phyloP scores from a whole-genome alignment of 2,113 vertebrate species.

The Galeopterus variegatus region DNA sequence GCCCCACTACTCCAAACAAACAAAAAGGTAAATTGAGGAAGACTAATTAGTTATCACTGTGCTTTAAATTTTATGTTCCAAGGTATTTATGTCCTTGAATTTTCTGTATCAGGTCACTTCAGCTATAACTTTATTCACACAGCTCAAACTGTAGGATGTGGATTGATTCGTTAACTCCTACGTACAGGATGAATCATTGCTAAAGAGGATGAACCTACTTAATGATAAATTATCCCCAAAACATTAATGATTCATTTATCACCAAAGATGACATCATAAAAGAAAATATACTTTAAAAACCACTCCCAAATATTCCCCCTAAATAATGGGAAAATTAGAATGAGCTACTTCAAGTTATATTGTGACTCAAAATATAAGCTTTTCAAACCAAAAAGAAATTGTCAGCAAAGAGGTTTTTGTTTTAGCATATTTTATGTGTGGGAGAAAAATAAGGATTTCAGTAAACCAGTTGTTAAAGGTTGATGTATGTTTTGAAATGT shows the following conservation, averaged over 20 bases:
- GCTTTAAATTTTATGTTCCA: slow-evolving; percentile 35
- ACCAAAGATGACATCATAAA: slow-evolving; percentile 45
- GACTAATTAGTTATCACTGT: background rate
- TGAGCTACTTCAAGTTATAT: slow-evolving; percentile 7
- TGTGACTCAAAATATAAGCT: background rate
- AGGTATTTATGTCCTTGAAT: slow-evolving; percentile 6
- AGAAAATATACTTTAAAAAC: background rate
- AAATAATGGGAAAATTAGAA: slow-evolving; percentile 25
- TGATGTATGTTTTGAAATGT: slow-evolving; percentile 15
- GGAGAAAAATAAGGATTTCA: slow-evolving; percentile 48
- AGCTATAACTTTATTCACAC: background rate
- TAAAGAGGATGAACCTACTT: slow-evolving; percentile 4
- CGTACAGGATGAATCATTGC: background rate
- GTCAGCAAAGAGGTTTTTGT: background rate
- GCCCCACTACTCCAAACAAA: background rate
- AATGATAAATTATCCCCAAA: background rate
- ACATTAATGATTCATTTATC: slow-evolving; percentile 5
- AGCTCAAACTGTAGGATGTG: background rate
- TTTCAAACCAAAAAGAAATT: slow-evolving; percentile 58
- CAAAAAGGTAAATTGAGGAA: background rate
- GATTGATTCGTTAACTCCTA: background rate
- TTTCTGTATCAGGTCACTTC: background rate
- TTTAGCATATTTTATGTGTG: background rate
- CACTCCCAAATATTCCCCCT: background rate
- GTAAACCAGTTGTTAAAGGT: background rate